phyloP scores from a whole-genome alignment of 2,797 vertebrate species.

The Sarcoramphus papa region DNA sequence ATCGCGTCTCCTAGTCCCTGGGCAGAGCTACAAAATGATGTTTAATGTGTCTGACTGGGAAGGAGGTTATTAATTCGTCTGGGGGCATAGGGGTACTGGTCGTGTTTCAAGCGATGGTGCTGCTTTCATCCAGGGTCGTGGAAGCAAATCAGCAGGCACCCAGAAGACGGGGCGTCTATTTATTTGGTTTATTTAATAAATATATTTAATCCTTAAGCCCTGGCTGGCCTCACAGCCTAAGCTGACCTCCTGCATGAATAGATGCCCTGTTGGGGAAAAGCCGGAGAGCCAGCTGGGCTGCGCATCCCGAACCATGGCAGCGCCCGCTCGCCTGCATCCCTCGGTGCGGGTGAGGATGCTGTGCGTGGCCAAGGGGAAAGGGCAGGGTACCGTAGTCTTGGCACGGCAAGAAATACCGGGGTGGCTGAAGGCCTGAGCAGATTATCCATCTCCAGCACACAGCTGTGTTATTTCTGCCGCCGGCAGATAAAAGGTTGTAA shows the following conservation, averaged over 20 bases:
- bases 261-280: not conserved
- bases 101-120: fast-evolving
- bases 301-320: fast-evolving
- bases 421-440: not conserved
- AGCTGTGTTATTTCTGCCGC: not conserved
- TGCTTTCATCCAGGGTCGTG: not conserved
- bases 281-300: not conserved
- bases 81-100: not conserved
- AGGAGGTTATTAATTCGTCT: constrained; percentile 6
- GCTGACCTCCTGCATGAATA: not conserved
- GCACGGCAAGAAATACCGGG: not conserved
- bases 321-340: fast-evolving
- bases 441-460: not conserved
- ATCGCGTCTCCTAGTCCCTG: not conserved
- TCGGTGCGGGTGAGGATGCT: fast-evolving
- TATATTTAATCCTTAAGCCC: not conserved
- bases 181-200: not conserved
- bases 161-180: not conserved
- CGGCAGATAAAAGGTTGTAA: not conserved
- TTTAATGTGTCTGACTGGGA: constrained; percentile 31
- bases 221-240: not conserved
- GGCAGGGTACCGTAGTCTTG: not conserved
- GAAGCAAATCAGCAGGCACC: not conserved
- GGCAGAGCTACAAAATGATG: not conserved
- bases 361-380: not conserved